A percentile compares a stretch with the other conserved stretches of the same genome.
Conservation (phyloP, 2,888 invertebrate species). For the Andrena praecox region DNA sequence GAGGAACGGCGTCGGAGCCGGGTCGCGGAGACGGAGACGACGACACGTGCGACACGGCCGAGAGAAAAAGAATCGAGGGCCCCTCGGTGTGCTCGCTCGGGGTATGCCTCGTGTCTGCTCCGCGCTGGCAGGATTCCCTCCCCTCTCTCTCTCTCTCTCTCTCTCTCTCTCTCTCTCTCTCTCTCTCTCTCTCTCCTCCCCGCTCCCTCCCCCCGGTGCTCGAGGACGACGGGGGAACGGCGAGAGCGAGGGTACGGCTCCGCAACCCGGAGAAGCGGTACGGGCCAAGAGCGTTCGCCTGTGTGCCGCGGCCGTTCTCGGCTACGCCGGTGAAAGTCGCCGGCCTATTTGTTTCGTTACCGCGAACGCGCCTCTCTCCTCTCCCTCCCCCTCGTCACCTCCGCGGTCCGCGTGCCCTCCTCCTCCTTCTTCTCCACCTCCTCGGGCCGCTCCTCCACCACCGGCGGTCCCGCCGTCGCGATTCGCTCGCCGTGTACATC, state of each 20-base stretch:
- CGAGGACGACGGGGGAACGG: constrained; percentile 27
- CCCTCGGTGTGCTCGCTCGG: constrained; percentile 62
- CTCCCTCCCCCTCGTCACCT: not conserved
- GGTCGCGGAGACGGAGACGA: constrained; percentile 35
- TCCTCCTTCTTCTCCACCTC: not conserved
- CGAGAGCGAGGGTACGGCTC: constrained; percentile 37
- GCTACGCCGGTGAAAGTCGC: constrained; percentile 81
- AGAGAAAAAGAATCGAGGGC: constrained; percentile 63
- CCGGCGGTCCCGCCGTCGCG: not conserved
- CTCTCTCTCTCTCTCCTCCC: not conserved
- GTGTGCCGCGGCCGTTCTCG: constrained; percentile 60
- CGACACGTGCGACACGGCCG: constrained; percentile 64
- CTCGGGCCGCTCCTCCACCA: not conserved
- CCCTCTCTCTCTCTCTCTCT: not conserved
- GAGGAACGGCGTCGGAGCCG: constrained; percentile 8
- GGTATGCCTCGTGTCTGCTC: constrained; percentile 68
- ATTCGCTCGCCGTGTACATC: constrained; percentile 42
- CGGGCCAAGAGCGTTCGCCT: constrained; percentile 46
- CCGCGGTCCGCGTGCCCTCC: not conserved
- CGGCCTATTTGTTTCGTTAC: constrained; percentile 83
- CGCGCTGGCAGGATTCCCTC: constrained; percentile 30
- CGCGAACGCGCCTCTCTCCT: constrained; percentile 63
- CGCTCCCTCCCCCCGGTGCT: not conserved
- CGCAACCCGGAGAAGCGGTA: constrained; percentile 27
- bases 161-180: not conserved